These are phyloP conservation scores for Leptinotarsa lineolata DNA, from an alignment of 1,140 invertebrate genomes.

Conservation along the genomic window DNA sequence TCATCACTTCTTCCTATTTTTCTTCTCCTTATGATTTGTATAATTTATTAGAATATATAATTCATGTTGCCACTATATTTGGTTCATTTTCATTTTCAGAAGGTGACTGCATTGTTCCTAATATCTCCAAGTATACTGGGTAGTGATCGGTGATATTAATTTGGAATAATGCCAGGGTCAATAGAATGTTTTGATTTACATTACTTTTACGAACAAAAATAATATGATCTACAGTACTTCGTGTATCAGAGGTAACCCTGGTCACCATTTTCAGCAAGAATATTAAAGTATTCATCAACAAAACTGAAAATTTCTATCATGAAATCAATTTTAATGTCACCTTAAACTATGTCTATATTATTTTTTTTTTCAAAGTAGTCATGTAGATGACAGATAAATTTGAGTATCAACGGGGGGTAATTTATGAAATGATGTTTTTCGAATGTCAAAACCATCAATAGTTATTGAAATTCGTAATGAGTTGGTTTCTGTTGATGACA, in stretches of 20 bases:
- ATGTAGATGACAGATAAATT: too few species aligned
- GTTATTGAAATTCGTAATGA: too few species aligned
- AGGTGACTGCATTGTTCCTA: neutral
- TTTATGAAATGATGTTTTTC: too few species aligned
- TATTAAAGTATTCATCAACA: neutral
- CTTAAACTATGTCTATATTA: too few species aligned
- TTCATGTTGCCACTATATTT: neutral
- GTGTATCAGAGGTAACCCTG: neutral
- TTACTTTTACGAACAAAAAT: neutral
- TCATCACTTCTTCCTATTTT: too few species aligned
- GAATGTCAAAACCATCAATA: too few species aligned
- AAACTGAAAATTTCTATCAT: neutral
- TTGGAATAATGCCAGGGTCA: neutral
- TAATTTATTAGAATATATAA: neutral
- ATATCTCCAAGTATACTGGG: too few species aligned
- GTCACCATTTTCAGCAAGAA: neutral
- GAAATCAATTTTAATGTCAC: too few species aligned
- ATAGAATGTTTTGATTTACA: neutral
- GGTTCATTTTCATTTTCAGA: neutral
- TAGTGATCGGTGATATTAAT: neutral
- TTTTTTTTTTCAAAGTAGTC: too few species aligned
- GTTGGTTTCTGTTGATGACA: too few species aligned
- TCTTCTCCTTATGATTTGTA: neutral
- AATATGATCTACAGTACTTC: neutral
- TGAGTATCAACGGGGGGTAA: too few species aligned